Percentiles rank a stretch among this genome's conserved stretches.
These are phyloP conservation scores for Oscheius sp. DNA, from an alignment of 2,888 invertebrate genomes.

Conservation along the genomic window DNA sequence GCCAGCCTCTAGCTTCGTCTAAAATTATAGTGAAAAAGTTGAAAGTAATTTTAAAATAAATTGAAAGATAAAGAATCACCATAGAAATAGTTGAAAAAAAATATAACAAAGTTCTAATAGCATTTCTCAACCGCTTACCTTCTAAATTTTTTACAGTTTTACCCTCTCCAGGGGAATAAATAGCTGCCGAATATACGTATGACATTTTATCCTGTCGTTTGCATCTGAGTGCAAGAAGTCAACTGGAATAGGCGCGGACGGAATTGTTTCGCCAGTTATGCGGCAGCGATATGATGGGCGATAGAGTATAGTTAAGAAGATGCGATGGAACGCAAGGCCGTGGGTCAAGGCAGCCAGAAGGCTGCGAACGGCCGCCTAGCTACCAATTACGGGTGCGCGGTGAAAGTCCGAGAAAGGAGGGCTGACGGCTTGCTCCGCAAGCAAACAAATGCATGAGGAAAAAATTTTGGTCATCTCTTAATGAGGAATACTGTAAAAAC, in stretches of 20 bases:
- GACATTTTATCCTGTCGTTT: slow-evolving; percentile 37
- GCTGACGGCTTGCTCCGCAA: slow-evolving; percentile 27
- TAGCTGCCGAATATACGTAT: slow-evolving; percentile 54
- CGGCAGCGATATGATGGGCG: slow-evolving; percentile 30
- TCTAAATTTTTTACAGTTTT: slow-evolving; percentile 48
- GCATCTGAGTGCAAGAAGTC: background rate
- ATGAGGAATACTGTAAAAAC: slow-evolving; percentile 7
- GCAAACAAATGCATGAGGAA: slow-evolving; percentile 13
- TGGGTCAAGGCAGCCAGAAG: slow-evolving; percentile 35
- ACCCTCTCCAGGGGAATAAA: slow-evolving; percentile 56
- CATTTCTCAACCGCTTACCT: slow-evolving; percentile 40
- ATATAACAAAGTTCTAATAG: background rate
- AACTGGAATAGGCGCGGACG: slow-evolving; percentile 16
- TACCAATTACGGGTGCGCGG: slow-evolving; percentile 32
- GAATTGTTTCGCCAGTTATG: slow-evolving; percentile 13
- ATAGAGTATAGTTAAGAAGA: slow-evolving; percentile 37
- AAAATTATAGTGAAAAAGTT: slow-evolving; percentile 27
- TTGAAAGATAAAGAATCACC: too few species aligned
- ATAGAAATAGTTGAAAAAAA: background rate
- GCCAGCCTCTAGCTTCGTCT: slow-evolving; percentile 50
- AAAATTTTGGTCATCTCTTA: background rate
- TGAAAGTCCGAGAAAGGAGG: slow-evolving; percentile 26
- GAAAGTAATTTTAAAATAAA: too few species aligned
- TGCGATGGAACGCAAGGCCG: slow-evolving; percentile 27
- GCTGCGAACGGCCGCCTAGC: slow-evolving; percentile 28